Evolutionary conservation across 2,888 invertebrate genomes (phyloP).

Genomic region (Aethes cnicana): DNA sequence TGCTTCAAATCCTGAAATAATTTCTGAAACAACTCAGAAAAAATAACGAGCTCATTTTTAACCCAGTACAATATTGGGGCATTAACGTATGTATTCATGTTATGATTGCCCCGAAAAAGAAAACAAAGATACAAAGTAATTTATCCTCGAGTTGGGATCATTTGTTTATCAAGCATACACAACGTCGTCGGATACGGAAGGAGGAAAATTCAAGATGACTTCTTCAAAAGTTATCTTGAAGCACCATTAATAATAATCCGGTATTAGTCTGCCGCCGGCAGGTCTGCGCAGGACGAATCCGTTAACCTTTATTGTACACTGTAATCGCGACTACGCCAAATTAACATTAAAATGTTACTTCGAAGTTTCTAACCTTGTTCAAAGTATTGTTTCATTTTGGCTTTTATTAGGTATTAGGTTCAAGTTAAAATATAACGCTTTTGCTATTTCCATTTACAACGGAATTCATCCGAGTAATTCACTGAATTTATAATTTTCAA

Average conservation of each 20-base stretch:
- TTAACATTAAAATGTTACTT: conserved; percentile 18
- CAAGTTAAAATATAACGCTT: too few species aligned
- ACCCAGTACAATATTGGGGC: conserved; percentile 8
- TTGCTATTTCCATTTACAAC: too few species aligned
- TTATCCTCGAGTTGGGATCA: conserved; percentile 23
- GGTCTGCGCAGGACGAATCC: conserved; percentile 24
- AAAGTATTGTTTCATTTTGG: background rate
- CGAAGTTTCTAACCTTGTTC: background rate
- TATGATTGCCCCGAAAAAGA: conserved; percentile 23
- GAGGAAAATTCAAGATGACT: conserved; percentile 27
- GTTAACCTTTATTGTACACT: conserved; percentile 28
- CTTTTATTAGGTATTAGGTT: too few species aligned
- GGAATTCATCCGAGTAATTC: too few species aligned
- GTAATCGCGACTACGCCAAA: conserved; percentile 5
- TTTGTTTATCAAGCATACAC: conserved; percentile 28
- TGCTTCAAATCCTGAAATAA: background rate
- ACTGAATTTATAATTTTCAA: too few species aligned
- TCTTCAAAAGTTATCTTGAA: conserved; percentile 31
- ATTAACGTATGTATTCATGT: conserved; percentile 21
- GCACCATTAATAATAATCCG: conserved; percentile 32
- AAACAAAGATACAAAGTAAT: conserved; percentile 29
- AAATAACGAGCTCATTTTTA: conserved; percentile 6
- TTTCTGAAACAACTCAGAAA: background rate
- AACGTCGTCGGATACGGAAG: conserved; percentile 9
- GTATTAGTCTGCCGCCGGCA: conserved; percentile 23